phyloP scores from a whole-genome alignment of 2,888 invertebrate species.

The Trilocha varians region DNA sequence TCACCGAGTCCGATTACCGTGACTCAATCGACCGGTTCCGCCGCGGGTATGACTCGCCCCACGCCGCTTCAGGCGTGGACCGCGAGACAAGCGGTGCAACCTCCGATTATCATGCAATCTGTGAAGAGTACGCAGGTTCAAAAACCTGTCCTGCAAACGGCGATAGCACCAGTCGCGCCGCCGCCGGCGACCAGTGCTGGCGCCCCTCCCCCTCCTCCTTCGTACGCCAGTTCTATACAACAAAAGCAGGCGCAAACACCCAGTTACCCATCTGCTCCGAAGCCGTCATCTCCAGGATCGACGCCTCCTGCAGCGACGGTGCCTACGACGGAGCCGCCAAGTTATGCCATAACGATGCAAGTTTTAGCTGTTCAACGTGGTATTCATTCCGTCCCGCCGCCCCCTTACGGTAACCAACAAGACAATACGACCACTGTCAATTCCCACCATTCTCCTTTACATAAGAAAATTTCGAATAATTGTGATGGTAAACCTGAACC shows the following conservation, averaged over 20 bases:
- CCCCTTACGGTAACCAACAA: slow-evolving; percentile 75
- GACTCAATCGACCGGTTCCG: slow-evolving; percentile 74
- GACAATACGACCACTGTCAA: slow-evolving; percentile 51
- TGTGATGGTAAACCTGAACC: slow-evolving; percentile 62
- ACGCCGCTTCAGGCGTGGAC: slow-evolving; percentile 89
- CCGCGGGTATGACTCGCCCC: slow-evolving; percentile 81
- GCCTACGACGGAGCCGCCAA: slow-evolving; percentile 91
- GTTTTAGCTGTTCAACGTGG: slow-evolving; percentile 81
- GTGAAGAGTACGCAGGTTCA: slow-evolving; percentile 97
- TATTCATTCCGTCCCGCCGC: slow-evolving; percentile 78
- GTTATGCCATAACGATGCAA: slow-evolving; percentile 93
- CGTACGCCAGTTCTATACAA: slow-evolving; percentile 85
- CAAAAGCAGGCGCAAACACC: slow-evolving; percentile 77
- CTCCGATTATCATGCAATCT: slow-evolving; percentile 96
- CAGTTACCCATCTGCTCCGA: slow-evolving; percentile 65
- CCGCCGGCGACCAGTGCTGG: slow-evolving; percentile 65
- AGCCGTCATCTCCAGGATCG: slow-evolving; percentile 69
- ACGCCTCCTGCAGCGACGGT: slow-evolving; percentile 67
- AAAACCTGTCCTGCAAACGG: slow-evolving; percentile 95
- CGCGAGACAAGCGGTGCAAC: slow-evolving; percentile 90
- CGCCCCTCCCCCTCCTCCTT: slow-evolving; percentile 82
- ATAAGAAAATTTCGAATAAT: slow-evolving; percentile 79
- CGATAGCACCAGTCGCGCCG: slow-evolving; percentile 91
- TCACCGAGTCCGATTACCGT: slow-evolving; percentile 88
- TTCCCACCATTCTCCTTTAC: slow-evolving; percentile 75